Evolutionary conservation across 2,888 invertebrate genomes (phyloP), one percentile per base, ranked within the genome.

Genomic region (Boloria selene): DNA sequence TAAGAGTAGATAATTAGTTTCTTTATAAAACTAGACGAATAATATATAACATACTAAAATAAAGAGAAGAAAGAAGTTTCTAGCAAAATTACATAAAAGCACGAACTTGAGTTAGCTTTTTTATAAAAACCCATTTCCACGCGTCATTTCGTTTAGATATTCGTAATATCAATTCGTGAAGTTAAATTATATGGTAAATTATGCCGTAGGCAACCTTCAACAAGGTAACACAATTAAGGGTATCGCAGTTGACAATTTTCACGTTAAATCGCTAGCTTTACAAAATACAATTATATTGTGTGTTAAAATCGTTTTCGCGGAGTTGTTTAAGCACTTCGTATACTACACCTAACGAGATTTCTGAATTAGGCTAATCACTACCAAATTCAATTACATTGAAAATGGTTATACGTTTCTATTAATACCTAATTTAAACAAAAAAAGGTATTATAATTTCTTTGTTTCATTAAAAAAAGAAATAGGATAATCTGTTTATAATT

Each of bases 211-310:
- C 38, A 52, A 61, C 42, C 51, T 51, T 61, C 51, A 31, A 44
- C 61, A 61, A 38, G 61, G 45, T 61, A 61, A 61, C 18, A 49
- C 49, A 59, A 62, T 64, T 58, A 64, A 52, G 26, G 51, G 64
- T 58, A 56, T 52, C 64, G 51, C 50, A 64, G 26, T 45, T 64
- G 17, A 51, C 55, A 56, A 64, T 58, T 64, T 64, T 26, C 45
- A 51, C 50, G 50, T 59, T 50, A 59, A 59, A 59, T 31, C 50
- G 50, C 59, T 38, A 50, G 31, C 31, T 59, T 50, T 38, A 47
- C 49, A 31, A 45, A 52, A 64, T 16, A 49, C 31, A 42, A 49
- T 42, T 64, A 44, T 45, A 64, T 59, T 59, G 17, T 38, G 38
- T 38, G 58, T 59, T 44, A 52, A 47, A 58, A 38, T 52, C 64